Base-by-base conservation (phyloP, 2,888 invertebrate species). In the Amphipoea oculea region DNA sequence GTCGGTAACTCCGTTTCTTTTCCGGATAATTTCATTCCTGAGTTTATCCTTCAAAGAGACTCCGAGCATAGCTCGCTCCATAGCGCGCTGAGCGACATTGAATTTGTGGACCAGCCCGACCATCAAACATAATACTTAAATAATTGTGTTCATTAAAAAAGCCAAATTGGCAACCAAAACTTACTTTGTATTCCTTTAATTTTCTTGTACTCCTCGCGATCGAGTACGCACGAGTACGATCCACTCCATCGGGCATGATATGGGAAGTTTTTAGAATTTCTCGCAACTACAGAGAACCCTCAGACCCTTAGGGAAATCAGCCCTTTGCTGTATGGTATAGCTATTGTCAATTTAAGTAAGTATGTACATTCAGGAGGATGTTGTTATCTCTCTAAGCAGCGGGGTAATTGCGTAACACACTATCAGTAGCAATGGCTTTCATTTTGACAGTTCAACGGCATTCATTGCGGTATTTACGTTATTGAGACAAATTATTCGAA, bases 261-360 rank as follows among this genome's bases (percentile, higher is more conserved):
- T 63, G 63, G 57, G 73, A 83, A 45, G 57, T 71, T 82, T 82
- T 70, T 51, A 20, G 63, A 60, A 60, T 62, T 40, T 36, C 63
- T 63, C 71, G 71, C 78, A 68, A 86, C 54, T 82, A 69, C 48
- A 36, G 62, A 74, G 23, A 72, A 48, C 68, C 70, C 71, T 63
- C 17, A 40, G 60, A 72, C 36, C 84, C 86, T 82, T 57, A 51
- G 84, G 84, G 84, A 84, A 84, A 84, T 84, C 84, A 84, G 86
- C 51, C 78, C 65, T 82, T 78, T 62, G 65, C n/a, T n/a, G 72
- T 67, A 82, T 78, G 83, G 71, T 71, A 78, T 77, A 63, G 63
- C 63, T 77, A 54, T 75, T 74, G 83, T 82, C 86, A 86, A 78
- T 86, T 73, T 82, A 82, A 77, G 77, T 82, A 78, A 82, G 66